Conservation (phyloP, 2,113 vertebrate species). For the Brachionichthys hirsutus region DNA sequence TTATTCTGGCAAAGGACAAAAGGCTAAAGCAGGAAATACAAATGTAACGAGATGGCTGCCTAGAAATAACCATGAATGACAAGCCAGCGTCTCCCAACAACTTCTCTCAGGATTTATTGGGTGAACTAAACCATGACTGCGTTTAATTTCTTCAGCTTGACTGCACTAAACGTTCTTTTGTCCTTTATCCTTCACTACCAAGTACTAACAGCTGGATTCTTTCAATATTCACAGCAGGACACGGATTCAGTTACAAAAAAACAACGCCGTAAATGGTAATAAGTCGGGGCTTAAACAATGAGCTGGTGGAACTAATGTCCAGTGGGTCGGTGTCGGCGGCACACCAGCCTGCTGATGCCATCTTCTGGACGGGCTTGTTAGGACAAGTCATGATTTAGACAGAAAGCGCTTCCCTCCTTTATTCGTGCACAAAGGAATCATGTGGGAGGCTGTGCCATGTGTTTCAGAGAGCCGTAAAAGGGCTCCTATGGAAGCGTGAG, state of each 20-base stretch:
- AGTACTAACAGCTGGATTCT: not conserved
- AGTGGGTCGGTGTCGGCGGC: not conserved
- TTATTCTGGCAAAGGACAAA: slow-evolving; percentile 34
- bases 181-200: not conserved
- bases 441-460: slow-evolving; percentile 18
- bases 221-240: not conserved
- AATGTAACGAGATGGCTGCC: slow-evolving; percentile 7
- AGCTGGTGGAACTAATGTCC: not conserved
- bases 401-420: too few species aligned
- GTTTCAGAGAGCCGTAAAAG: slow-evolving; percentile 19
- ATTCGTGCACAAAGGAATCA: not conserved
- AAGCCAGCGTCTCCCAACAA: slow-evolving; percentile 5
- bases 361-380: slow-evolving; percentile 49
- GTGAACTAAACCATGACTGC: slow-evolving; percentile 33
- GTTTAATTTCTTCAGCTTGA: slow-evolving; percentile 29
- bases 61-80: slow-evolving; percentile 17
- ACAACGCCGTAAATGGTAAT: not conserved
- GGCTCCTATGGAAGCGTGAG: slow-evolving; percentile 5
- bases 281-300: slow-evolving; percentile 4
- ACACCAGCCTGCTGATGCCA: slow-evolving; percentile 45
- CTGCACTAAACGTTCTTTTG: slow-evolving; percentile 14
- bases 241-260: not conserved
- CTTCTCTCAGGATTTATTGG: slow-evolving; percentile 32
- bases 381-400: slow-evolving; percentile 1
- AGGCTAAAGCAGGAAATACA: slow-evolving; percentile 17